These are phyloP conservation scores for Trematomus loennbergii DNA, from an alignment of 2,113 vertebrate species.

Conservation along the genomic window DNA sequence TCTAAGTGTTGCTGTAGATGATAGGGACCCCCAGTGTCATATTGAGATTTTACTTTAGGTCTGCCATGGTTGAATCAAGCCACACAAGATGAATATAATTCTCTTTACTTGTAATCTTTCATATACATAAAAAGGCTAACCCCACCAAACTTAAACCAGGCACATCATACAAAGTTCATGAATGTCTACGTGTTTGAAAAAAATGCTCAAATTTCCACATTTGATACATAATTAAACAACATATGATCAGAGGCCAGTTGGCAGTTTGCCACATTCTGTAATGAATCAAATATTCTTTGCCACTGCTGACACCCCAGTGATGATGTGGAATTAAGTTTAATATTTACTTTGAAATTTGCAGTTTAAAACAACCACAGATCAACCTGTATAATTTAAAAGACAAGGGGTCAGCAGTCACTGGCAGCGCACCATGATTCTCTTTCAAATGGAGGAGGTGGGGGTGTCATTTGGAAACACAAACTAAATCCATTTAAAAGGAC, in stretches of 20 bases:
- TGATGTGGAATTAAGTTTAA: constrained; percentile 60
- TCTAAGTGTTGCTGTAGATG: too few relatives aligned
- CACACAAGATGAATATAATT: constrained; percentile 19
- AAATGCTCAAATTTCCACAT: constrained; percentile 38
- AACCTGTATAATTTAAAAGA: constrained; percentile 72
- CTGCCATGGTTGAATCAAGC: neutral
- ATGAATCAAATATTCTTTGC: constrained; percentile 68
- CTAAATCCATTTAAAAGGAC: constrained; percentile 71
- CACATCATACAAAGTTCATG: constrained; percentile 36
- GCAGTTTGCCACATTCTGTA: constrained; percentile 44
- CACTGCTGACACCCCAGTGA: constrained; percentile 56
- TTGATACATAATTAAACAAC: constrained; percentile 43
- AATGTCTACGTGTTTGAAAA: constrained; percentile 38
- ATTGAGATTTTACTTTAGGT: neutral
- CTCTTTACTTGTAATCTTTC: neutral
- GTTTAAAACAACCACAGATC: constrained; percentile 63
- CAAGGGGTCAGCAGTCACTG: constrained; percentile 46
- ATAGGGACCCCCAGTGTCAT: neutral
- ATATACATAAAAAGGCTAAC: neutral
- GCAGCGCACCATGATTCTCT: constrained; percentile 65
- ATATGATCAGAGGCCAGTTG: constrained; percentile 65
- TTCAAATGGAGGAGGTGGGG: constrained; percentile 48
- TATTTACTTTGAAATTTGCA: constrained; percentile 64
- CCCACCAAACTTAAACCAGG: constrained; percentile 11
- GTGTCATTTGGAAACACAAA: constrained; percentile 60